phyloP scores from a whole-genome alignment of 2,888 invertebrate genomes.

The Athalia circularis region DNA sequence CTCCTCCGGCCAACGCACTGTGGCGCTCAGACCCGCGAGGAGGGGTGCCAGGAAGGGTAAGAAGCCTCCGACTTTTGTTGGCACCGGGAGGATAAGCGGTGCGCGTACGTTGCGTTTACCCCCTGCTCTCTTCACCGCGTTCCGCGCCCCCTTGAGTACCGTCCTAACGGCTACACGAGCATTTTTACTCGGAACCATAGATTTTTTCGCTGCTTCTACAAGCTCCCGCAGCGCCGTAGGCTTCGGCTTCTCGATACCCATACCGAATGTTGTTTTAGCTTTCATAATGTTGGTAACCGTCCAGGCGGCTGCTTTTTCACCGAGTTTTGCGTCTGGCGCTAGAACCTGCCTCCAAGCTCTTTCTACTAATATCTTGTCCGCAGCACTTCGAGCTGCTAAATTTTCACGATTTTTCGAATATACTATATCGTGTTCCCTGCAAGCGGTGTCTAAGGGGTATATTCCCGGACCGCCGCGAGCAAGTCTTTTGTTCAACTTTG shows the following conservation, averaged over 20 bases:
- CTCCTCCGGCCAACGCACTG: slow-evolving; percentile 63
- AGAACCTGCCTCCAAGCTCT: not conserved
- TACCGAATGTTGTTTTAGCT: slow-evolving; percentile 43
- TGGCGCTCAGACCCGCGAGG: slow-evolving; percentile 57
- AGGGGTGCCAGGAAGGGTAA: slow-evolving; percentile 58
- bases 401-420: slow-evolving; percentile 8
- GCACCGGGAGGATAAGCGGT: slow-evolving; percentile 51
- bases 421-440: slow-evolving; percentile 47
- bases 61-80: slow-evolving; percentile 47
- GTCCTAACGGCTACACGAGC: slow-evolving; percentile 52
- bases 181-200: slow-evolving; percentile 8
- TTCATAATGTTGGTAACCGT: slow-evolving; percentile 46
- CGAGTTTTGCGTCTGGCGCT: not conserved
- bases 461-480: slow-evolving; percentile 57
- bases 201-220: slow-evolving; percentile 17
- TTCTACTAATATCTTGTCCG: not conserved
- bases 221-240: slow-evolving; percentile 44
- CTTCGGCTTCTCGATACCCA: slow-evolving; percentile 45
- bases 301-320: not conserved
- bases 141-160: slow-evolving; percentile 45
- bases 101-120: slow-evolving; percentile 36
- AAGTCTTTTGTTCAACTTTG: slow-evolving; percentile 58
- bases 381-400: not conserved
- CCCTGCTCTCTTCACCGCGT: not conserved
- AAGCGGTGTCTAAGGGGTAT: slow-evolving; percentile 53